Conservation (phyloP, 2,888 invertebrate species). For the Smittia sp. region DNA sequence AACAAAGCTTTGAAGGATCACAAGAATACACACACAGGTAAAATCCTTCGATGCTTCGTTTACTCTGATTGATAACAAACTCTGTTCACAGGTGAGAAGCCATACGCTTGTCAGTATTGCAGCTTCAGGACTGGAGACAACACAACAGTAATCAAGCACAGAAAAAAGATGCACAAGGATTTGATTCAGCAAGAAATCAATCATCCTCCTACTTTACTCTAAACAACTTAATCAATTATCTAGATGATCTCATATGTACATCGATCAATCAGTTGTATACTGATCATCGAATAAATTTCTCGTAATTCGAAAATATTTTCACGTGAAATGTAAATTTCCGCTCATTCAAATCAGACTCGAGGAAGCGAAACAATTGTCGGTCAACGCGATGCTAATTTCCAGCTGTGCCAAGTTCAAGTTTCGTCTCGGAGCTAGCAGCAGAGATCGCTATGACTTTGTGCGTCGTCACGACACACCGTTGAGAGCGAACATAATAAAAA, state of each 20-base stretch:
- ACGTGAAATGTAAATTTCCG: too few species aligned
- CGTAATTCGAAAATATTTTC: too few species aligned
- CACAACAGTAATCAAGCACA: neutral
- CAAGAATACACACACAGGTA: constrained; percentile 11
- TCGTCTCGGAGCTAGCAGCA: neutral
- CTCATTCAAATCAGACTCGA: too few species aligned
- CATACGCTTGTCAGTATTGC: neutral
- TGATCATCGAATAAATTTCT: too few species aligned
- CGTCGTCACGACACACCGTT: neutral
- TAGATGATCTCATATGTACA: too few species aligned
- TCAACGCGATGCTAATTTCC: too few species aligned
- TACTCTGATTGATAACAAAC: neutral
- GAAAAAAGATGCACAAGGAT: neutral
- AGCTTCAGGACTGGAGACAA: constrained; percentile 3
- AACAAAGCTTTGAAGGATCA: neutral
- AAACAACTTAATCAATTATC: too few species aligned
- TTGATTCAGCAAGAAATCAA: neutral
- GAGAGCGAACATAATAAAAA: neutral
- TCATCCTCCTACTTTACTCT: neutral
- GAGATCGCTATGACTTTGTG: neutral
- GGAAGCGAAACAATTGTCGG: too few species aligned
- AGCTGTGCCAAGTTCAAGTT: neutral
- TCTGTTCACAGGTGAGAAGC: neutral
- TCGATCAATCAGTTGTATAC: too few species aligned
- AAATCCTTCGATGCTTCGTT: neutral